A percentile compares a stretch with the other conserved stretches of the same genome.
These are phyloP conservation scores for Gallirallus australis DNA, from an alignment of 2,797 vertebrate species.

Conservation along the genomic window DNA sequence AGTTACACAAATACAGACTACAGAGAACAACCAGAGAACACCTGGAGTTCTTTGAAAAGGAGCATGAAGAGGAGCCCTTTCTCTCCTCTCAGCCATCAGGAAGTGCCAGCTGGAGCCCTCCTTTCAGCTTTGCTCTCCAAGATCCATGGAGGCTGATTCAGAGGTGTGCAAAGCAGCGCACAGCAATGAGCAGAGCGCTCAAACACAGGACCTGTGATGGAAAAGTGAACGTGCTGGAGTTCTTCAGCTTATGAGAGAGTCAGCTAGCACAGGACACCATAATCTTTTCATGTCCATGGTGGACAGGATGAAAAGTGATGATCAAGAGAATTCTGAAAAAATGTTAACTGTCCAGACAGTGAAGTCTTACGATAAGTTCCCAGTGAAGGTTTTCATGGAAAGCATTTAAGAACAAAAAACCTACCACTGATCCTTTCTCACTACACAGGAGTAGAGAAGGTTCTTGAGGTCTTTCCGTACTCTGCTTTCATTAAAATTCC, in stretches of 20 bases:
- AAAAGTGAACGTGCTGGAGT: neutral
- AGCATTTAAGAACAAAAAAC: neutral
- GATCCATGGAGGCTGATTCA: neutral
- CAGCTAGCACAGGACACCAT: fast-evolving
- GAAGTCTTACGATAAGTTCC: neutral
- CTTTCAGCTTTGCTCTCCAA: neutral
- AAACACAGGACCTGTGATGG: neutral
- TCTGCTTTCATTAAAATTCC: neutral
- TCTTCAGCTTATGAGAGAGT: neutral
- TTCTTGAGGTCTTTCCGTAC: neutral
- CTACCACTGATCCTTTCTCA: neutral
- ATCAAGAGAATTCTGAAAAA: neutral
- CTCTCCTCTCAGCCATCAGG: neutral
- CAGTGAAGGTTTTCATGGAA: neutral
- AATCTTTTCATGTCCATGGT: neutral
- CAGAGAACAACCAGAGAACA: neutral
- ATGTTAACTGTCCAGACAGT: neutral
- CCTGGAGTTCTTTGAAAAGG: neutral
- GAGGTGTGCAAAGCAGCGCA: neutral
- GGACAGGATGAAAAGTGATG: neutral
- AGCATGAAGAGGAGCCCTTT: neutral
- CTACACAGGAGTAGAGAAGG: neutral
- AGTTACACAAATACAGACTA: neutral
- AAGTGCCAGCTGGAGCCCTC: neutral
- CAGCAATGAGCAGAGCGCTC: neutral